These are phyloP conservation scores for Cydia strobilella DNA, from an alignment of 1,140 invertebrate species.

Conservation along the genomic window DNA sequence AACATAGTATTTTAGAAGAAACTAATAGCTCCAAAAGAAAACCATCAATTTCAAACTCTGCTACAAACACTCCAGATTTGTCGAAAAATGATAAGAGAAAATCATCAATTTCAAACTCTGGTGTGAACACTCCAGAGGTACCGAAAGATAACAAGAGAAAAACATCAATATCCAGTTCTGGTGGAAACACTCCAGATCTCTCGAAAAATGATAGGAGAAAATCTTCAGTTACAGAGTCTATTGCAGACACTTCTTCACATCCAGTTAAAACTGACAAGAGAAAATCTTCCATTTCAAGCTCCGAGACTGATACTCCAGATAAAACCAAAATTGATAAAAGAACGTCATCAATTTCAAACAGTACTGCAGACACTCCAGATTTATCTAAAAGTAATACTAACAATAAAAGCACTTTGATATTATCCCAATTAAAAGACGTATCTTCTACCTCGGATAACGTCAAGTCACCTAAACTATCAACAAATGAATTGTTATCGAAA, in stretches of 20 bases:
- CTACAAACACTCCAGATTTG: not conserved
- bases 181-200: not conserved
- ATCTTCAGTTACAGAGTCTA: slow-evolving; percentile 2
- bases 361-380: slow-evolving; percentile 40
- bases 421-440: slow-evolving; percentile 63
- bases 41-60: slow-evolving; percentile 10
- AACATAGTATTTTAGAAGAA: not conserved
- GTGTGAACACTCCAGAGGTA: not conserved
- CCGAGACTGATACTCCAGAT: slow-evolving; percentile 5
- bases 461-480: slow-evolving; percentile 48
- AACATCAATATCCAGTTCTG: not conserved
- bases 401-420: slow-evolving; percentile 65
- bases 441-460: slow-evolving; percentile 49
- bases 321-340: slow-evolving; percentile 39
- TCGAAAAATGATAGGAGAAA: slow-evolving; percentile 35
- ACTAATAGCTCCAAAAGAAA: slow-evolving; percentile 14
- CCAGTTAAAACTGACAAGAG: not conserved
- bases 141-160: not conserved
- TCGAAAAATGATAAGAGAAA: not conserved
- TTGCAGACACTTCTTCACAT: not conserved
- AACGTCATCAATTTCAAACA: slow-evolving; percentile 40
- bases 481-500: slow-evolving; percentile 47
- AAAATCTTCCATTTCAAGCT: slow-evolving; percentile 1
- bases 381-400: slow-evolving; percentile 48
- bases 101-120: not conserved